A percentile compares a stretch with the other conserved stretches of the same genome.
Evolutionary conservation across 2,888 invertebrate genomes (phyloP).

Genomic region (Zeuzera pyrina): DNA sequence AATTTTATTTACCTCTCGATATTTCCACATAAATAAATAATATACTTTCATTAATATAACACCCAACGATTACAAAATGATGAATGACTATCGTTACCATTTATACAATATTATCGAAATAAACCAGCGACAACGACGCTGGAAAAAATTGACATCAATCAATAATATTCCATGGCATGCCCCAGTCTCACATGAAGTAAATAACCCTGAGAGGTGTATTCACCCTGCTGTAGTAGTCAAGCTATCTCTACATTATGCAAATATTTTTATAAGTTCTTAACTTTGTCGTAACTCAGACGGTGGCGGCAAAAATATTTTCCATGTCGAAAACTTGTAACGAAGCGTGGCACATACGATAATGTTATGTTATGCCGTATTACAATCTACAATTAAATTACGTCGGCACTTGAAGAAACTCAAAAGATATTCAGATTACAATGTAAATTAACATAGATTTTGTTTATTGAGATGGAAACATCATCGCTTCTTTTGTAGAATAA

Average conservation of each 20-base stretch:
- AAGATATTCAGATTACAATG: too few relatives aligned
- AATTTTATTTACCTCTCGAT: too few relatives aligned
- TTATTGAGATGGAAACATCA: too few relatives aligned
- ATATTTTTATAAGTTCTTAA: neutral
- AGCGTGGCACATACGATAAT: conserved; percentile 48
- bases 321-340: conserved; percentile 35
- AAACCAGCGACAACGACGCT: too few relatives aligned
- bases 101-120: neutral
- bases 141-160: conserved; percentile 48
- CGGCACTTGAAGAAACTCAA: conserved; percentile 7
- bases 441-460: too few relatives aligned
- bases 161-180: conserved; percentile 38
- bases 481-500: too few relatives aligned
- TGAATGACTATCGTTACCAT: neutral
- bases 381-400: conserved; percentile 46
- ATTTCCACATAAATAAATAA: too few relatives aligned
- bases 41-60: too few relatives aligned
- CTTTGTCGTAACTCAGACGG: conserved; percentile 26
- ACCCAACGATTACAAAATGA: too few relatives aligned
- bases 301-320: conserved; percentile 44
- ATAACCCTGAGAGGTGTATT: conserved; percentile 28
- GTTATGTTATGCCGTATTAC: conserved; percentile 33
- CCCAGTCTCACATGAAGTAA: conserved; percentile 26
- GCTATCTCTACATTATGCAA: conserved; percentile 13
- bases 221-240: conserved; percentile 17